These are phyloP conservation scores for Phengaris arion DNA, from an alignment of 2,888 invertebrate genomes.

Conservation along the genomic window DNA sequence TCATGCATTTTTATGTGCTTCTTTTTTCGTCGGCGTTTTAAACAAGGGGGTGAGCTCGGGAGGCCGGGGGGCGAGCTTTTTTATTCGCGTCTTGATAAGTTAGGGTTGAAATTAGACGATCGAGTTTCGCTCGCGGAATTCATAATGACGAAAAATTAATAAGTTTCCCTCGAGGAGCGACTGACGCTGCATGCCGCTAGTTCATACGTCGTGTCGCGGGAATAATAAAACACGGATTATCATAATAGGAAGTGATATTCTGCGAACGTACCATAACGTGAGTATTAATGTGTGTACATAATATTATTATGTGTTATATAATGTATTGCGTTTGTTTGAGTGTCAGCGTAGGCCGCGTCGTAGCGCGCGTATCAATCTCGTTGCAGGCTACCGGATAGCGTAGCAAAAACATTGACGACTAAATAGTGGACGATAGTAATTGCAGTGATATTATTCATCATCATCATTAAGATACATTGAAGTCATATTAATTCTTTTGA, in stretches of 20 bases:
- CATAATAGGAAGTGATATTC: constrained; percentile 14
- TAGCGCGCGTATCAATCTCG: constrained; percentile 2
- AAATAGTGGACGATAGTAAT: not conserved
- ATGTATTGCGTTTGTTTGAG: not conserved
- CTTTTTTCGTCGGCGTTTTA: constrained; percentile 81
- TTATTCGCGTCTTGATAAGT: constrained; percentile 81
- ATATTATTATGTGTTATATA: not conserved
- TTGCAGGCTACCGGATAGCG: not conserved
- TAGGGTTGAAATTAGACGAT: constrained; percentile 81
- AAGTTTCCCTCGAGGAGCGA: constrained; percentile 76
- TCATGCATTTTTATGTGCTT: constrained; percentile 82
- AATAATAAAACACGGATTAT: constrained; percentile 20
- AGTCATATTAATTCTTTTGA: too few species aligned
- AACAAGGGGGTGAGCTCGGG: constrained; percentile 79
- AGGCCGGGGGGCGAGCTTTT: constrained; percentile 75
- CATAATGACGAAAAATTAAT: constrained; percentile 80
- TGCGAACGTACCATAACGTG: not conserved
- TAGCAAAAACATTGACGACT: not conserved
- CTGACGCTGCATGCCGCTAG: constrained; percentile 37
- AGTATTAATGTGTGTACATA: not conserved
- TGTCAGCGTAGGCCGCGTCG: not conserved
- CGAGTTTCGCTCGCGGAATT: constrained; percentile 80
- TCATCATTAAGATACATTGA: too few species aligned
- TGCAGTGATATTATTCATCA: too few species aligned
- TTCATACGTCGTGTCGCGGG: not conserved